Evolutionary conservation across 2,888 invertebrate species (phyloP).

Genomic region (Heliconius hortense): DNA sequence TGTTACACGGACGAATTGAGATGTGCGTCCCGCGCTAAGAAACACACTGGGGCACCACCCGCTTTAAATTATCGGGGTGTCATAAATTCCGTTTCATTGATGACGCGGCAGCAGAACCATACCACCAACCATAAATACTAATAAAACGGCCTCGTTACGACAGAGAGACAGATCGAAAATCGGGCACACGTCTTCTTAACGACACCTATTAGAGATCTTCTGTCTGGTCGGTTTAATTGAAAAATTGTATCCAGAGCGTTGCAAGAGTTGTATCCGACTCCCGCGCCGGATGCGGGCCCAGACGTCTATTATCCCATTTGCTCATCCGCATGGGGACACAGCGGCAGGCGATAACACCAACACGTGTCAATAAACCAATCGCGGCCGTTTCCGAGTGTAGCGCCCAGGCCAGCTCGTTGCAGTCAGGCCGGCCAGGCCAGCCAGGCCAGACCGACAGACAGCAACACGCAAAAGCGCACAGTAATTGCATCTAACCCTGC

Average conservation of each 20-base stretch:
- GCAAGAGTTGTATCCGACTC: constrained; percentile 79
- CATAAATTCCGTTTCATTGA: constrained; percentile 78
- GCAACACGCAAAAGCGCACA: constrained; percentile 50
- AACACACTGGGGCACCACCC: constrained; percentile 47
- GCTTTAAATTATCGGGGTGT: constrained; percentile 62
- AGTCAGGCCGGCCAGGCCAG: not conserved
- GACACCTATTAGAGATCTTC: constrained; percentile 82
- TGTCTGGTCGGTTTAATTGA: constrained; percentile 81
- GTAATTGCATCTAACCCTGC: constrained; percentile 57
- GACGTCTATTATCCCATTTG: constrained; percentile 82
- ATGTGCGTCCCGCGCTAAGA: constrained; percentile 44
- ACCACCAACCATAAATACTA: constrained; percentile 78
- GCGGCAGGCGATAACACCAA: constrained; percentile 51
- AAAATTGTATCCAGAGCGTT: constrained; percentile 80
- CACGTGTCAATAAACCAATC: constrained; percentile 76
- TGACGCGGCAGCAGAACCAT: constrained; percentile 57
- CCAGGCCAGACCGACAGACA: not conserved
- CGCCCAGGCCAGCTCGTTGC: constrained; percentile 26
- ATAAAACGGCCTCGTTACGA: constrained; percentile 78
- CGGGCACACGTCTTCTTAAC: constrained; percentile 82
- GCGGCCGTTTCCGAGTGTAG: constrained; percentile 46
- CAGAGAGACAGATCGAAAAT: constrained; percentile 75
- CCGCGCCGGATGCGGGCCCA: constrained; percentile 81
- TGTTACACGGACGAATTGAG: constrained; percentile 57
- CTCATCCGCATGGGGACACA: constrained; percentile 79